Evolutionary conservation across 1,140 invertebrate genomes (phyloP).

Genomic region (Portunus trituberculatus): DNA sequence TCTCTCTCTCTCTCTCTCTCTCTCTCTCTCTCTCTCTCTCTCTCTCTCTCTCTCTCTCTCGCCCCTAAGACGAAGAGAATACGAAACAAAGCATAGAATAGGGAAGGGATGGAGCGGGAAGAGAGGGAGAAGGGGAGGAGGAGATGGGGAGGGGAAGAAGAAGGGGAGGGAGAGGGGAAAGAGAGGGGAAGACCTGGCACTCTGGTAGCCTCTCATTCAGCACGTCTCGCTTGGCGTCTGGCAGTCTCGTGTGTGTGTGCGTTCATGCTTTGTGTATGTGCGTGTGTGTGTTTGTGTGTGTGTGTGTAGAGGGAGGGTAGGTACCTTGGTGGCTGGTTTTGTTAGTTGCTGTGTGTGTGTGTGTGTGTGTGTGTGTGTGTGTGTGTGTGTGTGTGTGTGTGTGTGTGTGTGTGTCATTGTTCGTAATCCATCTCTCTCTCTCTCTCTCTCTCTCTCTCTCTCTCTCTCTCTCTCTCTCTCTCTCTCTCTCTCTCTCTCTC

Average conservation of each 20-base stretch:
- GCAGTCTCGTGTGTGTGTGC: neutral
- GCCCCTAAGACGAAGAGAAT: no score
- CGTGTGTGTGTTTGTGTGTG: neutral
- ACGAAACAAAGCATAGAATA: neutral
- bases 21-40: no score
- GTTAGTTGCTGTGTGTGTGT: neutral
- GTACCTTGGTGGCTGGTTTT: no score
- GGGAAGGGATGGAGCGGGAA: neutral
- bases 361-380: constrained; percentile 20
- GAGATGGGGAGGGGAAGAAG: no score
- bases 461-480: neutral
- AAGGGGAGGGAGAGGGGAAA: neutral
- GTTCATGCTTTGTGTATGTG: neutral
- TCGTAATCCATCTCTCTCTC: neutral
- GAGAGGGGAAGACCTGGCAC: neutral
- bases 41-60: no score
- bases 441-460: neutral
- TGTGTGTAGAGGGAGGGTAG: no score
- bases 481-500: neutral
- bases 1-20: no score
- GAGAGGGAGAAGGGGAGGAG: neutral
- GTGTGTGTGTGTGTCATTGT: neutral
- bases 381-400: constrained; percentile 11
- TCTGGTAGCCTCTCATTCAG: neutral
- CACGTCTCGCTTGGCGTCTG: neutral